Conservation (phyloP, 2,797 vertebrate genomes). For the Adrianichthys oophorus region DNA sequence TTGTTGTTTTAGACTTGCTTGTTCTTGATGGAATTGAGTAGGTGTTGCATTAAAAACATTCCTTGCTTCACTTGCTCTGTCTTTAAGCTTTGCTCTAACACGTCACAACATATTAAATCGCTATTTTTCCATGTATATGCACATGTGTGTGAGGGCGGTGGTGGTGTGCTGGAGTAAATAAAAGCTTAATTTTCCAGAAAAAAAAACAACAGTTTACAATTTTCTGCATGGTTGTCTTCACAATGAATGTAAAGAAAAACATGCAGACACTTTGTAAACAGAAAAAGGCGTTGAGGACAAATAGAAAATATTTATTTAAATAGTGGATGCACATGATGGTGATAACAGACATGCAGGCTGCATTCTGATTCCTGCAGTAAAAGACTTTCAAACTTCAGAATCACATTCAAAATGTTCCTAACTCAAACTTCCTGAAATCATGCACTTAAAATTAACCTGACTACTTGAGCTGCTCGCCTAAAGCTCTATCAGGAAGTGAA, state of each 20-base stretch:
- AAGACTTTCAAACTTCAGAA: not conserved
- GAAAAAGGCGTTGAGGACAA: not conserved
- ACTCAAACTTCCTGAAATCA: not conserved
- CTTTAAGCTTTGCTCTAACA: constrained; percentile 59
- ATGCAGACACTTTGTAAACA: too few relatives aligned
- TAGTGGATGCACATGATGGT: not conserved
- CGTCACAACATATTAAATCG: constrained; percentile 61
- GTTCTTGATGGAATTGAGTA: constrained; percentile 58
- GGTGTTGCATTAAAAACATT: constrained; percentile 64
- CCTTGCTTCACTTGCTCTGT: constrained; percentile 55
- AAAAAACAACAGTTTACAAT: too few relatives aligned
- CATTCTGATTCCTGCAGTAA: constrained; percentile 1
- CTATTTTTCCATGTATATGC: constrained; percentile 4
- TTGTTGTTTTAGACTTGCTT: constrained; percentile 51
- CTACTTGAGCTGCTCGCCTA: constrained; percentile 3
- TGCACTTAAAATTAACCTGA: constrained; percentile 19
- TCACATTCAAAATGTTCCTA: constrained; percentile 8
- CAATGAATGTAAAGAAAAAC: too few relatives aligned
- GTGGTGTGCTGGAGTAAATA: constrained; percentile 4
- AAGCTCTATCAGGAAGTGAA: constrained; percentile 9
- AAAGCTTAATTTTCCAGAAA: too few relatives aligned
- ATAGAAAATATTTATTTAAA: not conserved
- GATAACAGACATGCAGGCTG: not conserved
- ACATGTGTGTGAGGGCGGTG: constrained; percentile 16
- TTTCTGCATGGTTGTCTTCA: too few relatives aligned